phyloP scores from a whole-genome alignment of 2,113 vertebrate genomes.

The Oxygymnocypris stewartii region DNA sequence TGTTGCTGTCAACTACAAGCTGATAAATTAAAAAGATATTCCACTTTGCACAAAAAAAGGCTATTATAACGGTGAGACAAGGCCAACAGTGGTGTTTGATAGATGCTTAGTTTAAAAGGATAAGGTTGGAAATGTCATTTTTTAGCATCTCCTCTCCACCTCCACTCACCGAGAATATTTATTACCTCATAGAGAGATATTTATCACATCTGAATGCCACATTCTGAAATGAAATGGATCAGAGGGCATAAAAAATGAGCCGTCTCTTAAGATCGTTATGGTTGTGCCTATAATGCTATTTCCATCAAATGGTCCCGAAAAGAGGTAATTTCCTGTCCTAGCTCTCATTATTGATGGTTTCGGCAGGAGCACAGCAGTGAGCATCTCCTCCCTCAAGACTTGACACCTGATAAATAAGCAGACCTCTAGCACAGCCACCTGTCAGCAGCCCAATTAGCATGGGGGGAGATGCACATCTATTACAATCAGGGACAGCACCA shows the following conservation, averaged over 20 bases:
- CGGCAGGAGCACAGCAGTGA: not conserved
- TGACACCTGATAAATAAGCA: not conserved
- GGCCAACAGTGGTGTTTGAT: not conserved
- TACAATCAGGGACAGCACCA: not conserved
- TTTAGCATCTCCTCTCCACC: not conserved
- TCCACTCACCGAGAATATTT: not conserved
- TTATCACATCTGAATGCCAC: slow-evolving; percentile 4
- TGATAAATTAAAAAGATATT: not conserved
- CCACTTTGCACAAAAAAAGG: not conserved
- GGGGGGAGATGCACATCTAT: not conserved
- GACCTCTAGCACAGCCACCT: not conserved
- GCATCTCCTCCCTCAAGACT: not conserved
- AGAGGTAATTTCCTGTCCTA: not conserved
- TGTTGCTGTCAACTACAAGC: slow-evolving; percentile 1
- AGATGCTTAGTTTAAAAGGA: not conserved
- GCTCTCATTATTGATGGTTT: not conserved
- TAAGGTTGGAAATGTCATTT: not conserved
- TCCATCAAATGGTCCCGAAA: not conserved
- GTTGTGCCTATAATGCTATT: not conserved
- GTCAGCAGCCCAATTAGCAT: not conserved
- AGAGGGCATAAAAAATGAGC: not conserved
- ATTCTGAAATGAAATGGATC: not conserved
- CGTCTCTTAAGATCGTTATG: not conserved
- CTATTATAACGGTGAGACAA: not conserved
- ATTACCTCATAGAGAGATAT: not conserved